Evolutionary conservation across 2,113 vertebrate species (phyloP), one percentile per base, ranked within the genome.

Genomic region (Pao palembangensis): DNA sequence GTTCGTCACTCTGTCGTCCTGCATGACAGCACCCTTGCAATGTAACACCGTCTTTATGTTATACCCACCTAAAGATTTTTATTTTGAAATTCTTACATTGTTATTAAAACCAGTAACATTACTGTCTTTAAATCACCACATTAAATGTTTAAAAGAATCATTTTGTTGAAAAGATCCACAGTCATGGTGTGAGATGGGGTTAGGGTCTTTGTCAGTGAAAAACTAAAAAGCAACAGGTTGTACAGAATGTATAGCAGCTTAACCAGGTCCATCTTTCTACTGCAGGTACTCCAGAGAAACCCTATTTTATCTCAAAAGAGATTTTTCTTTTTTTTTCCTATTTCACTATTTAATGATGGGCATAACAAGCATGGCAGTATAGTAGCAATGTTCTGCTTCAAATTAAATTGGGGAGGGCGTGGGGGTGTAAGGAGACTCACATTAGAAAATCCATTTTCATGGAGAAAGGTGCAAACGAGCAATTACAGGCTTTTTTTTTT

Each of bases 381-480:
- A 49, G 69, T 79, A 76, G 75, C 80, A 64, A 83, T 67, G 74
- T 84, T 86, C 76, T 80, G 72, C 77, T 87, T 82, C 85, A 86
- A 86, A 91, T 88, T 87, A 86, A 70, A 81, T 83, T 28, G 47
- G 60, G 75, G 51, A 43, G 77, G 77, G n/a, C 65, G 56, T 15
- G 46, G 38, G n/a, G 62, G 59, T 64, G 64, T 53, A 67, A 54
- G 58, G 61, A 58, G 78, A 59, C 61, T 84, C 69, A 61, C 81
- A 88, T 88, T 84, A 82, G 68, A 87, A 88, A 90, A 89, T 85
- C 79, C 81, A 85, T 89, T 89, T 89, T 88, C 50, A 80, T 81
- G 67, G 75, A 78, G 79, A 66, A 75, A 21, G 19, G 69, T 76
- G 80, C 67, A 84, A 82, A 85, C 85, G 86, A 85, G 73, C 86